These are phyloP conservation scores for Sebastes hopkinsi DNA, from an alignment of 2,797 vertebrate species.

Conservation along the genomic window DNA sequence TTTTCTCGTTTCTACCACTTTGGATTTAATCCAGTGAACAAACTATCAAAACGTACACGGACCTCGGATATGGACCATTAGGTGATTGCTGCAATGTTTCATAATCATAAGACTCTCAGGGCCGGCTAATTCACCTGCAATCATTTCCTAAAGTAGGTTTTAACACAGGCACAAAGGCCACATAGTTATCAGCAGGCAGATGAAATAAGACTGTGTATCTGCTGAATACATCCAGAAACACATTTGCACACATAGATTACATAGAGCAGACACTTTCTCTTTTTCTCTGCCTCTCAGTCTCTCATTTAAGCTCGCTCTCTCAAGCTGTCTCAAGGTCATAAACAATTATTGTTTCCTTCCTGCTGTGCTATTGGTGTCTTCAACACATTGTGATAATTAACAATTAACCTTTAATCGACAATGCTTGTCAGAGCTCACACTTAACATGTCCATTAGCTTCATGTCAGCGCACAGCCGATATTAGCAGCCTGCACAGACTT, in stretches of 20 bases:
- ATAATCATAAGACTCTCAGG: slow-evolving; percentile 32
- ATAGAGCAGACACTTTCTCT: neutral
- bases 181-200: slow-evolving; percentile 25
- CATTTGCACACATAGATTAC: neutral
- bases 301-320: neutral
- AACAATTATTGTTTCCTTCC: slow-evolving; percentile 18
- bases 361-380: slow-evolving; percentile 19
- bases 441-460: slow-evolving; percentile 67
- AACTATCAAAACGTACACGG: neutral
- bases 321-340: slow-evolving; percentile 25
- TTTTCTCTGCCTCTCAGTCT: neutral
- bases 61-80: slow-evolving; percentile 46
- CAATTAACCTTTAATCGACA: slow-evolving; percentile 69
- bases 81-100: slow-evolving; percentile 49
- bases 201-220: slow-evolving; percentile 16
- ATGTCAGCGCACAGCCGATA: slow-evolving; percentile 59
- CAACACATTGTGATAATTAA: slow-evolving; percentile 47
- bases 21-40: neutral
- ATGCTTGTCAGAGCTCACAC: slow-evolving; percentile 53
- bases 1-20: neutral
- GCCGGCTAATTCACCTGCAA: slow-evolving; percentile 42
- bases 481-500: slow-evolving; percentile 33
- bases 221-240: slow-evolving; percentile 10
- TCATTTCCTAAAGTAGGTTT: slow-evolving; percentile 33
- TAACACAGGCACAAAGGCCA: slow-evolving; percentile 22